Evolutionary conservation across 2,888 invertebrate species (phyloP), one percentile per base, ranked within the genome.

Genomic region (Parnassius smintheus): DNA sequence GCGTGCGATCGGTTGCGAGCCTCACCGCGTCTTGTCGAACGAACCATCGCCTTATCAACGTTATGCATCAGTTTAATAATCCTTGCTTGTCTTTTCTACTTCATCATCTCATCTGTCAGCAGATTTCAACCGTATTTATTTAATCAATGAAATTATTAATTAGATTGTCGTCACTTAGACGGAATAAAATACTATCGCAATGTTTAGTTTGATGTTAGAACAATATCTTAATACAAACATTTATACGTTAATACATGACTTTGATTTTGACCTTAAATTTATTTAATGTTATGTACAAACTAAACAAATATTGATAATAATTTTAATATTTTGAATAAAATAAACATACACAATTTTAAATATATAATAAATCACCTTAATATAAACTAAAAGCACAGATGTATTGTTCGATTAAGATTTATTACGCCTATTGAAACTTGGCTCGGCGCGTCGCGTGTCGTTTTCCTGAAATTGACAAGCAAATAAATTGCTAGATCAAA

Each of bases 391-490:
- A 66, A 62, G 61, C 52, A 7, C 62, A 67, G 61, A 65, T 60
- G 55, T 67, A 58, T 72, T 70, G 72, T 75, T 76, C 71, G 68
- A 64, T 70, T 68, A 64, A 70, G 75, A 81, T 78, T 79, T 82
- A 84, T 83, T 73, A 78, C 74, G 73, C 13, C 64, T 46, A 64
- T 60, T 52, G 64, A 60, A 46, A 60, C 56, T 52, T 48, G 54
- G 58, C 12, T 46, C 63, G 51, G 74, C 70, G 72, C 78, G 87
- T 70, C 89, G 83, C 90, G 90, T 88, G 90, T 75, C 88, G 77
- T 81, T 77, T 88, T 91, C 88, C 91, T 89, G 90, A 79, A 80
- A 82, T 86, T 89, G 91, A 91, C 90, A 91, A 85, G 78, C 82
- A 85, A 88, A 91, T 91, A 91, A 90, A 91, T 91, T 80, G 86